Conservation (phyloP, 1,140 invertebrate genomes). For the Antheraea mylitta region DNA sequence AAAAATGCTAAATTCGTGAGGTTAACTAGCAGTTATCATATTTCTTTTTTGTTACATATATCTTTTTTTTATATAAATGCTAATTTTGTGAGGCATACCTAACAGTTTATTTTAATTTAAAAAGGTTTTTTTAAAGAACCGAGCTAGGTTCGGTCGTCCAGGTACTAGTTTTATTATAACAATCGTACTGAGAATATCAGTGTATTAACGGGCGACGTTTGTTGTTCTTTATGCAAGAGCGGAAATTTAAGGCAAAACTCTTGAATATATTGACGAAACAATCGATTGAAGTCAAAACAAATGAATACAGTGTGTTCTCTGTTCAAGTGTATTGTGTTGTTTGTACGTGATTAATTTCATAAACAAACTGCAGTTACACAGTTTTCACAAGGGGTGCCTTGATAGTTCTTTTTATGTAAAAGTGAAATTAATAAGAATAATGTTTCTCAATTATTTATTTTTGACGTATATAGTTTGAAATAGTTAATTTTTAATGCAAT, state of each 20-base stretch:
- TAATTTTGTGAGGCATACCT: no score
- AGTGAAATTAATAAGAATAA: neutral
- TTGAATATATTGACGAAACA: neutral
- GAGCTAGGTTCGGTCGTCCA: no score
- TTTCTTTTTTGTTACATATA: no score
- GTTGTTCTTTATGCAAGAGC: neutral
- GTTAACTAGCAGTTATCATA: no score
- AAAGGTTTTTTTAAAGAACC: no score
- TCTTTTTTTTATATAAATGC: no score
- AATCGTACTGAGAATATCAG: no score
- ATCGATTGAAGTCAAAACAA: neutral
- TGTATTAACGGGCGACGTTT: neutral
- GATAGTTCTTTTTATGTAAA: neutral
- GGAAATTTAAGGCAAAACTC: neutral
- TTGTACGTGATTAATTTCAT: neutral
- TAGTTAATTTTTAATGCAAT: no score
- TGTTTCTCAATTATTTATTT: neutral
- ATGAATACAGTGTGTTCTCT: neutral
- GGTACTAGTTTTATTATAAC: no score
- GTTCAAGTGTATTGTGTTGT: neutral
- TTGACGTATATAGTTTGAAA: neutral
- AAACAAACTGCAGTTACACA: neutral
- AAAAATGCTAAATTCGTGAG: no score
- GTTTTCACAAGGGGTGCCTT: neutral
- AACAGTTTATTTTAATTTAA: no score